These are phyloP conservation scores for Drosophila teissieri DNA, from an alignment of 1,140 invertebrate species.

Conservation along the genomic window DNA sequence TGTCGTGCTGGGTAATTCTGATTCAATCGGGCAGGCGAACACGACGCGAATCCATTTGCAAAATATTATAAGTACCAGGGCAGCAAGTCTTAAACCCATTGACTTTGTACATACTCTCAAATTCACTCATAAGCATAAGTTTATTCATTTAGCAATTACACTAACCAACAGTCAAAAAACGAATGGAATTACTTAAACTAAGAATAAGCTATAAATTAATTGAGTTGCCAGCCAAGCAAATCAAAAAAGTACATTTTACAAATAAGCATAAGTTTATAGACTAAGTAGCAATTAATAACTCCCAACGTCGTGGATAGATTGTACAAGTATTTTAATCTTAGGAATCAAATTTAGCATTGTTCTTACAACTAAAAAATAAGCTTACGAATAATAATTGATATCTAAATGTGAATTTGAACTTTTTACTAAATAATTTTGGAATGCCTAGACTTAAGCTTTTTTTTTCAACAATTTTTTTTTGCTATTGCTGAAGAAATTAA, in stretches of 20 bases:
- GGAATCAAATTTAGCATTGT: constrained; percentile 17
- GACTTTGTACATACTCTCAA: constrained; percentile 16
- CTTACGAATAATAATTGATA: neutral
- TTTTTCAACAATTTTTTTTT: constrained; percentile 31
- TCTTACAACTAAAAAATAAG: constrained; percentile 2
- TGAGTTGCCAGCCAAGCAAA: constrained; percentile 10
- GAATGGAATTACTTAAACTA: constrained; percentile 1
- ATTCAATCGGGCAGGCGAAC: constrained; percentile 4
- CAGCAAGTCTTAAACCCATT: neutral
- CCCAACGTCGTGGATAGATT: neutral
- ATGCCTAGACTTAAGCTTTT: constrained; percentile 23
- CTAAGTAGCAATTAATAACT: constrained; percentile 9
- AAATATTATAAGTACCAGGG: neutral
- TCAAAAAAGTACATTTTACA: neutral
- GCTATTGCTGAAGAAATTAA: constrained; percentile 40
- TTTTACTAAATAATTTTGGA: constrained; percentile 13
- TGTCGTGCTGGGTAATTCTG: constrained; percentile 4
- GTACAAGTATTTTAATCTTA: constrained; percentile 25
- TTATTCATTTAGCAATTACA: constrained; percentile 5
- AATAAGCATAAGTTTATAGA: constrained; percentile 4
- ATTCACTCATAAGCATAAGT: neutral
- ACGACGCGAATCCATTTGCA: neutral
- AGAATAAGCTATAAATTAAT: neutral
- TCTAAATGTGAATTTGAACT: constrained; percentile 28
- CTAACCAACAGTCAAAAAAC: constrained; percentile 1